These are phyloP conservation scores for Sigmodon hispidus DNA, from an alignment of 2,113 vertebrate genomes.

Conservation along the genomic window DNA sequence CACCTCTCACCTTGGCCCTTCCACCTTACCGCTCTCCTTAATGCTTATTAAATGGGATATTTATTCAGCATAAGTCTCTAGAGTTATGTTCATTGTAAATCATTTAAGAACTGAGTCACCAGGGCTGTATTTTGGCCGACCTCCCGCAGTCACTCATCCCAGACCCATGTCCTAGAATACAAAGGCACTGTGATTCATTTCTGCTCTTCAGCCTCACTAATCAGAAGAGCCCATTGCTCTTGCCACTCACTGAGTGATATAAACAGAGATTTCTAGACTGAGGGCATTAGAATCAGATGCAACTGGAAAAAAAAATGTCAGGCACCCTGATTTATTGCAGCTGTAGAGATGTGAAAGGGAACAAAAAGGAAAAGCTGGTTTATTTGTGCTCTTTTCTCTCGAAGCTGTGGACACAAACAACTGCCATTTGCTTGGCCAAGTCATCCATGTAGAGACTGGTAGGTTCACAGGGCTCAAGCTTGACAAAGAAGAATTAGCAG, in stretches of 20 bases:
- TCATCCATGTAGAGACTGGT: neutral
- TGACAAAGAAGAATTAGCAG: neutral
- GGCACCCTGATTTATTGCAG: conserved; percentile 46
- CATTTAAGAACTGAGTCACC: conserved; percentile 59
- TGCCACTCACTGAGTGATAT: conserved; percentile 36
- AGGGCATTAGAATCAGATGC: conserved; percentile 60
- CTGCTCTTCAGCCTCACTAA: conserved; percentile 47
- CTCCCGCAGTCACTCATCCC: conserved; percentile 39
- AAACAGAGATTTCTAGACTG: conserved; percentile 44
- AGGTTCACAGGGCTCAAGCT: neutral
- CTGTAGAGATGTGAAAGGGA: neutral
- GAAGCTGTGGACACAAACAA: neutral
- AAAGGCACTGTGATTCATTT: conserved; percentile 58
- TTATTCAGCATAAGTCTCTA: conserved; percentile 62
- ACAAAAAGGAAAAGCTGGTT: neutral
- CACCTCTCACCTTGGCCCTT: neutral
- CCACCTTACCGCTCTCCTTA: neutral
- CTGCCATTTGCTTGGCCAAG: conserved; percentile 13
- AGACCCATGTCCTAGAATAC: conserved; percentile 53
- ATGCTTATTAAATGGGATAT: conserved; percentile 53
- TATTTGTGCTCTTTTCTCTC: neutral
- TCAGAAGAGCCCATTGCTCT: conserved; percentile 59
- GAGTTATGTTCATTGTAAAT: conserved; percentile 66
- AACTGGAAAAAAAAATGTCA: conserved; percentile 22
- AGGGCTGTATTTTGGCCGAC: conserved; percentile 56